phyloP scores from a whole-genome alignment of 2,888 invertebrate genomes.

The Cremastinae sp. region DNA sequence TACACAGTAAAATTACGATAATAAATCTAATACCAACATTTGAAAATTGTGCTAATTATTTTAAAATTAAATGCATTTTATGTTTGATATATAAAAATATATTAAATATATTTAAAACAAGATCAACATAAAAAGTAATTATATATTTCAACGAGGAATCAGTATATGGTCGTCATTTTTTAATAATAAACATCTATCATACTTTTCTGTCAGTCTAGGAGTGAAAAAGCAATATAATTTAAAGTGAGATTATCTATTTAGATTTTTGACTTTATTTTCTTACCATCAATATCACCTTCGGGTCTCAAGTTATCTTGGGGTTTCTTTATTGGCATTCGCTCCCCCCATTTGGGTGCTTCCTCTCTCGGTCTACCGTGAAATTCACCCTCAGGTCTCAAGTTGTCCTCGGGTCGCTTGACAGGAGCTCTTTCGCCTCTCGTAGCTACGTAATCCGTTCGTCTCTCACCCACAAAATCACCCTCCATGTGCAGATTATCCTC shows the following conservation, averaged over 20 bases:
- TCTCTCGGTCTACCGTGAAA: conserved; percentile 78
- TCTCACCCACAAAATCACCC: conserved; percentile 83
- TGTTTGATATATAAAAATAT: not conserved
- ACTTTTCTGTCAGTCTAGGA: no score
- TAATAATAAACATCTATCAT: no score
- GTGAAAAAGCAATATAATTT: no score
- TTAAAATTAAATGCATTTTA: not conserved
- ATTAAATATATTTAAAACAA: not conserved
- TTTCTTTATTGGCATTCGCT: conserved; percentile 77
- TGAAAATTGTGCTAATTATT: conserved; percentile 4
- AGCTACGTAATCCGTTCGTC: conserved; percentile 81
- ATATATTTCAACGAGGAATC: no score
- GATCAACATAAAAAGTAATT: no score
- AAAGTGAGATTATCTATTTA: not conserved
- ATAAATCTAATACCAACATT: no score
- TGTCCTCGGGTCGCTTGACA: conserved; percentile 80
- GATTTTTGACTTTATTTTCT: conserved; percentile 15
- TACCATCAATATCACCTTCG: conserved; percentile 72
- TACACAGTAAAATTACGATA: no score
- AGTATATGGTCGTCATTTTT: no score
- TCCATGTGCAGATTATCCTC: conserved; percentile 88
- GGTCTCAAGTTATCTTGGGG: conserved; percentile 80
- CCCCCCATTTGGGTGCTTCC: conserved; percentile 81
- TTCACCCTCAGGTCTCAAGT: conserved; percentile 79
- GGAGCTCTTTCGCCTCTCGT: conserved; percentile 79